Conservation (phyloP, 2,888 invertebrate species). For the Hypomecis atomaria region DNA sequence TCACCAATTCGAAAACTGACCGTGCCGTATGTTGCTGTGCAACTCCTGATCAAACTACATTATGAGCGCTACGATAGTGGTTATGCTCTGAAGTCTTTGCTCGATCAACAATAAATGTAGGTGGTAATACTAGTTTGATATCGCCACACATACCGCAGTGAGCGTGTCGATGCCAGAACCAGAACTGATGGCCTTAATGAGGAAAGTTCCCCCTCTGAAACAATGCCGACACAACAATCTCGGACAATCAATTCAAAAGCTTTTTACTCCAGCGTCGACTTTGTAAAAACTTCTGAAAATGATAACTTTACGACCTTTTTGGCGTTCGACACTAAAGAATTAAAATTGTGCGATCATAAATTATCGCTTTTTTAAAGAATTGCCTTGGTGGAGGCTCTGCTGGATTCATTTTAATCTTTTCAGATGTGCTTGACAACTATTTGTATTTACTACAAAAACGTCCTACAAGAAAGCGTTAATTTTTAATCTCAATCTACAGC, state of each 20-base stretch:
- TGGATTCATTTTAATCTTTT: background rate
- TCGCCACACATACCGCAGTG: conserved; percentile 53
- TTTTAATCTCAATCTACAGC: background rate
- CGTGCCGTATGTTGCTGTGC: no score
- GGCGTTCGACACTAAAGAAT: conserved; percentile 57
- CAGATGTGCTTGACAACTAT: no score
- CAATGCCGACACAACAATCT: conserved; percentile 76
- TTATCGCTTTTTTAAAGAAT: background rate
- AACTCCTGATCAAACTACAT: no score
- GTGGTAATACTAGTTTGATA: conserved; percentile 48
- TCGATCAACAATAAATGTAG: no score
- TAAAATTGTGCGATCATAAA: conserved; percentile 3
- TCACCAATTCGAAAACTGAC: no score
- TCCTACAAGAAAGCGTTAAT: background rate
- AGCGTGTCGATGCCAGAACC: conserved; percentile 66
- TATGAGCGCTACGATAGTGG: background rate
- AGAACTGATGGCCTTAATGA: conserved; percentile 78
- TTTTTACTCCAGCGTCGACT: conserved; percentile 64
- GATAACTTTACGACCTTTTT: conserved; percentile 62
- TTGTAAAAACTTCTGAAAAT: conserved; percentile 39
- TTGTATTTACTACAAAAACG: background rate
- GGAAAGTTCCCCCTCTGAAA: conserved; percentile 78
- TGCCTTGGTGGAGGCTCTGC: background rate
- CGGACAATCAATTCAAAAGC: conserved; percentile 80
- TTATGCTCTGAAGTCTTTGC: background rate